Evolutionary conservation across 2,888 invertebrate genomes (phyloP), one percentile per base, ranked within the genome.

Genomic region (Dendrolimus pini): DNA sequence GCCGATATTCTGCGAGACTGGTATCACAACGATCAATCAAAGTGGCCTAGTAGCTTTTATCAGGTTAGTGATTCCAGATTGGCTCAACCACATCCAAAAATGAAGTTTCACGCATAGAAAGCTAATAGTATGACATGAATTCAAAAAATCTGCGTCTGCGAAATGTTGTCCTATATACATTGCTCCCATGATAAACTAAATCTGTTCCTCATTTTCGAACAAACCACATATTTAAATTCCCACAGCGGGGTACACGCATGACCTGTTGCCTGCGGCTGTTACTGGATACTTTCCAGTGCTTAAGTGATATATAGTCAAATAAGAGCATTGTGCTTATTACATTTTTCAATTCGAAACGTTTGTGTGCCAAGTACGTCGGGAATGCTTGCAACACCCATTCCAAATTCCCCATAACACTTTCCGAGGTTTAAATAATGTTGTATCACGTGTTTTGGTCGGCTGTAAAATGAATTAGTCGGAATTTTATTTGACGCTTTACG

Each of bases 261-360:
- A 85, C 85, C 85, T 86, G 85, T 86, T 86, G 85, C 85, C 57
- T 56, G 70, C 85, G 85, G 85, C 55, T 56, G 70, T 64, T 66
- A 78, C 84, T 84, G 84, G 84, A 83, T 74, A 71, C 77, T 73
- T 82, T 83, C 85, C 85, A 83, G 83, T 82, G 70, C 72, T 80
- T 80, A 83, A 85, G 79, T 62, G 82, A 83, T 80, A 82, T 84
- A 86, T 79, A 80, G 80, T 82, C 79, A 82, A 83, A 85, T 84
- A 86, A 85, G 83, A 77, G 66, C 80, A 73, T 77, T 77, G 76
- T 75, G 83, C 77, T 88, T 89, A 88, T 85, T 84, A 88, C 82
- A 89, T 89, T 89, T 90, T 89, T 89, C 89, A 89, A 89, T 89
- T 76, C 65, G 78, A 70, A 66, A 72, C 65, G 67, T 62, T 72